These are phyloP conservation scores for Hassar affinis DNA, from an alignment of 2,113 vertebrate species.

Conservation along the genomic window DNA sequence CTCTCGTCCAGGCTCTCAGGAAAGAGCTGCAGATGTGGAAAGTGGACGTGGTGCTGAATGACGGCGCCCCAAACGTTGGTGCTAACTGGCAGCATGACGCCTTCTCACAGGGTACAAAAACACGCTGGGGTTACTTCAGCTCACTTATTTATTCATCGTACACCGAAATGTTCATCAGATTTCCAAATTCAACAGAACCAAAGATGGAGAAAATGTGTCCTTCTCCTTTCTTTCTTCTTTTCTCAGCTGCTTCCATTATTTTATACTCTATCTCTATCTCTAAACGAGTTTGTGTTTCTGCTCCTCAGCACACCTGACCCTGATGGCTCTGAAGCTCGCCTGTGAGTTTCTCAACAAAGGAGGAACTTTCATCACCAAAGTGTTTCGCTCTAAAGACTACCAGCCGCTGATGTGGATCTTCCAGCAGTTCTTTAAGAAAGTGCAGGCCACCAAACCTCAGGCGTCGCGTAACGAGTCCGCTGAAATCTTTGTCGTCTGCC, in stretches of 20 bases:
- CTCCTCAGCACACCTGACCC: conserved; percentile 82
- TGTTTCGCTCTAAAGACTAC: conserved; percentile 96
- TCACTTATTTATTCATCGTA: background rate
- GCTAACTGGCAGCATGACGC: conserved; percentile 94
- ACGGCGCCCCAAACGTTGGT: conserved; percentile 92
- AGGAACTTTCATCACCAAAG: conserved; percentile 92
- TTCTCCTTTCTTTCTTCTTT: background rate
- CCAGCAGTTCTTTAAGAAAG: conserved; percentile 92
- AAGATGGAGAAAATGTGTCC: background rate
- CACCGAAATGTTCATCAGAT: background rate
- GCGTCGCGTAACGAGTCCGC: conserved; percentile 94
- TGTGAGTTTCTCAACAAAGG: conserved; percentile 90
- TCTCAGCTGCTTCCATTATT: background rate
- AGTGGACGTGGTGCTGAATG: conserved; percentile 92
- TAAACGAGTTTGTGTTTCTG: background rate
- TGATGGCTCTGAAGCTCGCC: conserved; percentile 90
- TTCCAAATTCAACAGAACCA: background rate
- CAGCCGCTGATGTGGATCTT: conserved; percentile 96
- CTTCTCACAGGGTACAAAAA: conserved; percentile 79
- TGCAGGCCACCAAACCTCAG: conserved; percentile 94
- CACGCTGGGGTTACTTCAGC: background rate
- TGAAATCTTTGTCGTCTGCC: conserved; percentile 97
- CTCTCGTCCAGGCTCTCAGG: conserved; percentile 76
- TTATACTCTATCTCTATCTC: background rate
- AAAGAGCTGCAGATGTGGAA: conserved; percentile 97